phyloP scores from a whole-genome alignment of 2,888 invertebrate species.

The Chelonus formosanus region DNA sequence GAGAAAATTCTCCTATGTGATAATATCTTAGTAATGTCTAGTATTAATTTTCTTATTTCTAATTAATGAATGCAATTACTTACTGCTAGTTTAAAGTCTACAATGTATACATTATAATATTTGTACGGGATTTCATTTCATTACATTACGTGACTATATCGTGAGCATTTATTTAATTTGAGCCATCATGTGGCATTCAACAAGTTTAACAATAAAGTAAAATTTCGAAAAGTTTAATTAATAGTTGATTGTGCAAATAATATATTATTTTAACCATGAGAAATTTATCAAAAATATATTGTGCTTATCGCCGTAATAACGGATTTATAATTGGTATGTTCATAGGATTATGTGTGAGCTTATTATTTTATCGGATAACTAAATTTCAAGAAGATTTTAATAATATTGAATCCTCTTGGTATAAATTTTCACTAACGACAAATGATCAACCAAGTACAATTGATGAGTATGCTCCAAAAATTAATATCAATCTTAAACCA shows the following conservation, averaged over 20 bases:
- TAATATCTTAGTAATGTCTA: too few relatives aligned
- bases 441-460: constrained; percentile 43
- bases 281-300: constrained; percentile 52
- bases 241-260: background rate
- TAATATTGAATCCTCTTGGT: constrained; percentile 31
- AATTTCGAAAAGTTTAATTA: too few relatives aligned
- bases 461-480: constrained; percentile 66
- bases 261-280: constrained; percentile 42
- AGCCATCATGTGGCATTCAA: too few relatives aligned
- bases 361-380: constrained; percentile 67
- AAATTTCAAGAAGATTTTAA: constrained; percentile 45
- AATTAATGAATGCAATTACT: too few relatives aligned
- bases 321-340: constrained; percentile 70
- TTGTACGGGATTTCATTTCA: too few relatives aligned
- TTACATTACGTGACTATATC: too few relatives aligned
- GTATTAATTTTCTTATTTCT: too few relatives aligned
- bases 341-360: constrained; percentile 69
- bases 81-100: too few relatives aligned
- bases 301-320: constrained; percentile 65
- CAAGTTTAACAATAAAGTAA: too few relatives aligned
- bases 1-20: too few relatives aligned
- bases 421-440: constrained; percentile 11
- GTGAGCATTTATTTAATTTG: too few relatives aligned
- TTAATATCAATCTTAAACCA: constrained; percentile 66
- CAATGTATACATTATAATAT: too few relatives aligned